These are phyloP conservation scores for Acanthornis magna DNA, from an alignment of 2,797 vertebrate species.

Conservation along the genomic window DNA sequence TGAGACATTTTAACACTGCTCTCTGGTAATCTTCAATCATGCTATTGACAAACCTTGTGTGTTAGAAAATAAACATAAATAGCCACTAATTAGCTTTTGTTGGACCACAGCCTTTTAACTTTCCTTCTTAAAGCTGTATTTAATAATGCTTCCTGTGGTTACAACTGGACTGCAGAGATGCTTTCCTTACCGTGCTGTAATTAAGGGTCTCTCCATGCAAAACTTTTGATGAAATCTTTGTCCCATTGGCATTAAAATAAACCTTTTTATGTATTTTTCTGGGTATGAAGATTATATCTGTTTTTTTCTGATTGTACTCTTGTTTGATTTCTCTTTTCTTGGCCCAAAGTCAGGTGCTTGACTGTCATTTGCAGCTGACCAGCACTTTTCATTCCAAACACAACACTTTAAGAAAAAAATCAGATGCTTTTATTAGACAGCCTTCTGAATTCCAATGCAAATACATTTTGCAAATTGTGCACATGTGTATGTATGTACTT, in stretches of 20 bases:
- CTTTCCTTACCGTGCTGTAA: not conserved
- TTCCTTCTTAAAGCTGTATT: not conserved
- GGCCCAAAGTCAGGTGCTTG: not conserved
- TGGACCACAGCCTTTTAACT: not conserved
- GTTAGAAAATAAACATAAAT: not conserved
- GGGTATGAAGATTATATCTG: not conserved
- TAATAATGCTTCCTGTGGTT: not conserved
- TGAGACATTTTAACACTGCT: not conserved
- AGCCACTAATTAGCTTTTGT: not conserved
- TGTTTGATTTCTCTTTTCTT: not conserved
- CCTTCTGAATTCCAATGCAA: not conserved
- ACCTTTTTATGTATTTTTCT: not conserved
- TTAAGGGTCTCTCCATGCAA: not conserved
- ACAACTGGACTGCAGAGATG: not conserved
- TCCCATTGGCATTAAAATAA: not conserved
- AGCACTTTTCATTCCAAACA: not conserved
- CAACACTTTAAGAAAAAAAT: not conserved
- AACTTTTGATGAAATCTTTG: not conserved
- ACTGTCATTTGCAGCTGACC: not conserved
- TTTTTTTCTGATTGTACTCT: not conserved
- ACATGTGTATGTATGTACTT: not conserved
- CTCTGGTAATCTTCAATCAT: not conserved
- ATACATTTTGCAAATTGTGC: not conserved
- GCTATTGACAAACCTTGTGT: not conserved
- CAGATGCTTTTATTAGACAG: not conserved